phyloP scores from a whole-genome alignment of 2,888 invertebrate genomes.

The Phanerotoma sp. region DNA sequence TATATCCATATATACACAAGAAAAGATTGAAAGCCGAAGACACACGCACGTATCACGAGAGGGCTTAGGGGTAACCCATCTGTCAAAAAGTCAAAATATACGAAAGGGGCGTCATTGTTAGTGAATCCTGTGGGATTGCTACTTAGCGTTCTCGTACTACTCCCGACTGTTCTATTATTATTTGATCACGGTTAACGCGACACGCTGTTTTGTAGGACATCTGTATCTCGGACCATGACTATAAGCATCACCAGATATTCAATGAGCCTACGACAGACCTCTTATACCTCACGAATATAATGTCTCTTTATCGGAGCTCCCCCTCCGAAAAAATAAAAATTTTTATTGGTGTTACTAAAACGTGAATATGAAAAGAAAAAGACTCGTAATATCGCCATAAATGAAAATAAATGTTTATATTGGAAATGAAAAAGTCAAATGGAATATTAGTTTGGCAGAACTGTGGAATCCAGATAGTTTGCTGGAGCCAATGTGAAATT shows the following conservation, averaged over 20 bases:
- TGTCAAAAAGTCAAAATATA: conserved; percentile 59
- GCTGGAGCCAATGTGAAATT: conserved; percentile 18
- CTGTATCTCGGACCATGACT: conserved; percentile 43
- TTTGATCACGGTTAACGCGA: conserved; percentile 30
- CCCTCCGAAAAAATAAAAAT: neutral
- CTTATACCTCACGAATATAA: neutral
- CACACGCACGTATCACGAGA: conserved; percentile 31
- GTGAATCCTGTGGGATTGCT: conserved; percentile 55
- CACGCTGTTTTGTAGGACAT: conserved; percentile 53
- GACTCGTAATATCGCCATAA: too few species aligned
- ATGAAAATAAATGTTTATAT: too few species aligned
- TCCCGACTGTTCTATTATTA: conserved; percentile 46
- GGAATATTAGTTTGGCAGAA: conserved; percentile 17
- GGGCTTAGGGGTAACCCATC: conserved; percentile 45
- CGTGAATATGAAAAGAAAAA: too few species aligned
- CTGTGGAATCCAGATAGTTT: conserved; percentile 14
- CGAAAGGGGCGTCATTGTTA: conserved; percentile 53
- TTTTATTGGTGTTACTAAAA: too few species aligned
- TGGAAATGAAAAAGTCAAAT: conserved; percentile 11
- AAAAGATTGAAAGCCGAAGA: conserved; percentile 22
- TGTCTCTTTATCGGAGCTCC: too few species aligned
- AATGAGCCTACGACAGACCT: conserved; percentile 15
- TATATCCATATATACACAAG: conserved; percentile 5
- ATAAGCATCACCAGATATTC: conserved; percentile 10
- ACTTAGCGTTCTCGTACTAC: conserved; percentile 53